These are phyloP conservation scores for Aspidiotus destructor DNA, from an alignment of 2,888 invertebrate species.

Conservation along the genomic window DNA sequence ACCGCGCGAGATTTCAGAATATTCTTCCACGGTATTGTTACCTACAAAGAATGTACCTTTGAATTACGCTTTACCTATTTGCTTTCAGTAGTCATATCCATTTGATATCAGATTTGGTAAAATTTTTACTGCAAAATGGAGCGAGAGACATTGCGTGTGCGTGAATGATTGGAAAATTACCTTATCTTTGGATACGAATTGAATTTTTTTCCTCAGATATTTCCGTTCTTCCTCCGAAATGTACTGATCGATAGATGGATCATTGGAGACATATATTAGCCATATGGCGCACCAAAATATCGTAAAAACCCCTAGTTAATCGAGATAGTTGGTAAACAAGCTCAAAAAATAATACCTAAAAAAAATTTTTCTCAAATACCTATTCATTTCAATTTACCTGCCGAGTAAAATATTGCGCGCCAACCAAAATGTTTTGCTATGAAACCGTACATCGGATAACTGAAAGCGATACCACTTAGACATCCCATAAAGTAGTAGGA, in stretches of 20 bases:
- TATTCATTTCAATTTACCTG: background rate
- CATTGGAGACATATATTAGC: background rate
- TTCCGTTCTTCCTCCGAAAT: background rate
- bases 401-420: background rate
- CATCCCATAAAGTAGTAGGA: background rate
- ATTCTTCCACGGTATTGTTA: background rate
- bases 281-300: background rate
- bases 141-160: too few species aligned
- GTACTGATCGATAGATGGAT: background rate
- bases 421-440: background rate
- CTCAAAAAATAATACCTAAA: background rate
- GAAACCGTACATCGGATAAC: background rate
- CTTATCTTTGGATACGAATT: background rate
- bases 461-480: background rate
- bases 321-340: background rate
- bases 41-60: background rate
- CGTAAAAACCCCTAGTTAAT: background rate
- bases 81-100: background rate
- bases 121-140: too few species aligned
- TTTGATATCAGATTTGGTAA: background rate
- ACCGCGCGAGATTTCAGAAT: background rate
- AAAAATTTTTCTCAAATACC: background rate
- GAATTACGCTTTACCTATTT: background rate
- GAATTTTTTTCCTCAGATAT: background rate
- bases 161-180: background rate